These are phyloP conservation scores for Cyphomyrmex costatus DNA, from an alignment of 1,140 invertebrate species.

Conservation along the genomic window DNA sequence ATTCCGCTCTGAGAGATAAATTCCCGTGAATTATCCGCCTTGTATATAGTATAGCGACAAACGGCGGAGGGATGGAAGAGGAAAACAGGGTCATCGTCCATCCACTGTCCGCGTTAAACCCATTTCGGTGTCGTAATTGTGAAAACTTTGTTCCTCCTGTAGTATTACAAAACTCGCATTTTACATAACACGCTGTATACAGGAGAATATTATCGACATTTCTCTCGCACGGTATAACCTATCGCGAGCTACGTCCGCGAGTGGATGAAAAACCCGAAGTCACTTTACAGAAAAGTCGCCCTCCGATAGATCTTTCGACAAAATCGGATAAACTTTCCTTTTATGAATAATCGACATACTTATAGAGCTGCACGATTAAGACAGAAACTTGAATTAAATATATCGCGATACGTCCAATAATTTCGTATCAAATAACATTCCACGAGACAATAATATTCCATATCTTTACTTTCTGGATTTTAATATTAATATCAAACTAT, in stretches of 20 bases:
- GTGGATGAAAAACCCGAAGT: constrained; percentile 43
- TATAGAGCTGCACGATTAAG: background rate
- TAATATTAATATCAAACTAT: background rate
- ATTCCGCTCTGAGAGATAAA: constrained; percentile 1
- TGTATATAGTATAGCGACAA: background rate
- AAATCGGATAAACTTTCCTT: constrained; percentile 58
- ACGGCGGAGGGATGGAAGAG: background rate
- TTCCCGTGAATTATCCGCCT: constrained; percentile 16
- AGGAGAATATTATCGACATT: constrained; percentile 39
- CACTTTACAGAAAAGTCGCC: constrained; percentile 48
- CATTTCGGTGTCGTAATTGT: constrained; percentile 53
- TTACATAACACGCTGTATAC: constrained; percentile 52
- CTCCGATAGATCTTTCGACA: constrained; percentile 65
- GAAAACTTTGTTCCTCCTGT: constrained; percentile 37
- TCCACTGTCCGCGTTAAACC: constrained; percentile 25
- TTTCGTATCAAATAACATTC: constrained; percentile 8
- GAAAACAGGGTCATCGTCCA: background rate
- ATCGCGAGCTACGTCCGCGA: background rate
- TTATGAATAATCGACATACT: constrained; percentile 62
- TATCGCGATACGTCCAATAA: background rate
- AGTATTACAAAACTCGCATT: constrained; percentile 51
- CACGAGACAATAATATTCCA: background rate
- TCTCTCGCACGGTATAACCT: constrained; percentile 30
- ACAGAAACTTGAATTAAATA: background rate
- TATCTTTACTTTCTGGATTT: background rate